Percentiles rank a stretch among this genome's conserved stretches.
These are phyloP conservation scores for Oplegnathus fasciatus DNA, from an alignment of 2,113 vertebrate species.

Conservation along the genomic window DNA sequence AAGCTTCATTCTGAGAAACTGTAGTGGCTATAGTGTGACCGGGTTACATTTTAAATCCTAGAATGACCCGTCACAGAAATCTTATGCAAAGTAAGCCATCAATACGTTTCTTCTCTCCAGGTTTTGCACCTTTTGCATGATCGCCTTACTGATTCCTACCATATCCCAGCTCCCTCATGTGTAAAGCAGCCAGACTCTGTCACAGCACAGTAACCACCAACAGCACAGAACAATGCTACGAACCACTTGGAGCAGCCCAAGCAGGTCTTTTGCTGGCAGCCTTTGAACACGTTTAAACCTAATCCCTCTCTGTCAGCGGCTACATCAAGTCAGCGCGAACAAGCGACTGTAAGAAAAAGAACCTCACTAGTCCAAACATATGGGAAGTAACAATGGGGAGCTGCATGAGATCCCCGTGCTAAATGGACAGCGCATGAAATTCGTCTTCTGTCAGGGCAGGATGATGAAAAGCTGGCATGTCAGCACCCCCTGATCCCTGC, in stretches of 20 bases:
- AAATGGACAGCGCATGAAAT: slow-evolving; percentile 74
- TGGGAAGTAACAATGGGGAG: slow-evolving; percentile 44
- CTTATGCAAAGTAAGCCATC: slow-evolving; percentile 54
- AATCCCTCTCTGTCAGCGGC: slow-evolving; percentile 58
- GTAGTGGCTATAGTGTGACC: neutral
- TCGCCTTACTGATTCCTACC: slow-evolving; percentile 45
- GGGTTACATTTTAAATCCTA: slow-evolving; percentile 25
- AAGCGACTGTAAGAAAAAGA: slow-evolving; percentile 41
- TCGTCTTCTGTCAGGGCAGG: slow-evolving; percentile 52
- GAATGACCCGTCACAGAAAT: neutral
- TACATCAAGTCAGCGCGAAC: slow-evolving; percentile 26
- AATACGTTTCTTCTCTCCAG: slow-evolving; percentile 19
- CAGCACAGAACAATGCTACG: slow-evolving; percentile 63
- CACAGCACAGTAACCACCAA: slow-evolving; percentile 64
- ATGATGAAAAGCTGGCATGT: slow-evolving; percentile 70
- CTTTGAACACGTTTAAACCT: slow-evolving; percentile 63
- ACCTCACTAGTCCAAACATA: slow-evolving; percentile 42
- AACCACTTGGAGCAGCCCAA: slow-evolving; percentile 66
- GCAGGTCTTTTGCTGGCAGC: slow-evolving; percentile 62
- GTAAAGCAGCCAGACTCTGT: slow-evolving; percentile 65
- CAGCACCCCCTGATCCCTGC: slow-evolving; percentile 65
- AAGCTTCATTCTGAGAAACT: slow-evolving; percentile 21
- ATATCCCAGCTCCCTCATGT: slow-evolving; percentile 49
- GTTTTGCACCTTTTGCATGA: slow-evolving; percentile 68
- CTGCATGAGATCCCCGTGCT: slow-evolving; percentile 34